Evolutionary conservation across 1,140 invertebrate genomes (phyloP), one percentile per base, ranked within the genome.

Genomic region (Brachionus calyciflorus): DNA sequence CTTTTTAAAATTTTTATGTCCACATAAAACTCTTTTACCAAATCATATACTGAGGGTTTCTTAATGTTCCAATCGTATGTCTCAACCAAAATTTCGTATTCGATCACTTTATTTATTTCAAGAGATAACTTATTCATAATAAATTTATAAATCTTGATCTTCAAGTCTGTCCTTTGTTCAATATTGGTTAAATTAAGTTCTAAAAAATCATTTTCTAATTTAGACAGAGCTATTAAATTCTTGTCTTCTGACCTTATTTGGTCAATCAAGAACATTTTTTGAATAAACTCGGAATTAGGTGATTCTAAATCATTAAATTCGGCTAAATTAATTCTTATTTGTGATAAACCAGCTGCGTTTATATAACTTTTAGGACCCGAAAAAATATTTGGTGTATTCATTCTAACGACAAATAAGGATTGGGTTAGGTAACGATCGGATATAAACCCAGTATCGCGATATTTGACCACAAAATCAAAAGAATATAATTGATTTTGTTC

Each of bases 401-500:
- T 9, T 5, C 60, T 37, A 41, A 44, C 9, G 2, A 65, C 2
- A 44, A 26, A 44, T 7, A 65, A 44, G 10, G 60, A 65, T 26
- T 41, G 40, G 12, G 17, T 19, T 19, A 65, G 24, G 44, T 17
- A 65, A 9, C 12, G 41, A 10, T 44, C 60, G 10, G 17, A 41
- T 44, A 65, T 26, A 1, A 24, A 44, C 0, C 40, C 40, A 44
- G 41, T 65, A 17, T 44, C 24, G 41, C 24, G 41, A 37, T 44
- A 44, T 21, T n/a, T 24, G 3, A 41, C 37, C 17, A 65, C 40
- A 44, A 65, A 65, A 65, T 65, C 60, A 28, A 65, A 65, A 2
- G 60, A 65, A 44, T 65, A 65, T 7, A 65, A 10, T 28, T 65
- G 60, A 24, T 65, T 65, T 26, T 37, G 17, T 65, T 65, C 60